These are phyloP conservation scores for Hystrix brachyura DNA, from an alignment of 2,113 vertebrate genomes.

Conservation along the genomic window DNA sequence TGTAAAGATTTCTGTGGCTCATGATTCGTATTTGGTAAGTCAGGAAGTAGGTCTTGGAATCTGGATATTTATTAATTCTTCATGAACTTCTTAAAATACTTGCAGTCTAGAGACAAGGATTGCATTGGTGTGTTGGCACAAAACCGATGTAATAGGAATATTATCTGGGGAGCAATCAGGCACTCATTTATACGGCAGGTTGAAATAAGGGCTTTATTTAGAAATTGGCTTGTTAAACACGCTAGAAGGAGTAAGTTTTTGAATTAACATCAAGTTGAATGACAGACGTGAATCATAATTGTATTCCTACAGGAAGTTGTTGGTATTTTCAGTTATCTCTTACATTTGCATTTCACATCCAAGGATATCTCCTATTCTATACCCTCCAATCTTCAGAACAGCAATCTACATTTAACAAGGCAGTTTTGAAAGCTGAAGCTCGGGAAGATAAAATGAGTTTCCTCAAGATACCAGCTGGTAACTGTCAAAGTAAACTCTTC, in stretches of 20 bases:
- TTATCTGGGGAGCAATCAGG: too few species aligned
- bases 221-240: neutral
- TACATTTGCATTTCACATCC: neutral
- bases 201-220: neutral
- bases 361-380: neutral
- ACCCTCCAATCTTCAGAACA: neutral
- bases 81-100: neutral
- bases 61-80: neutral
- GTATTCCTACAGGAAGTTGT: neutral
- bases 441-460: neutral
- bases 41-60: neutral
- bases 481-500: neutral
- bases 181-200: neutral
- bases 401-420: neutral
- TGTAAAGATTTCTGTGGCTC: neutral
- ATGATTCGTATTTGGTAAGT: neutral
- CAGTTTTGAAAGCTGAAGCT: neutral
- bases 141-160: neutral
- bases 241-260: neutral
- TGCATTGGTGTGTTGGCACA: accelerated
- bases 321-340: neutral
- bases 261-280: neutral
- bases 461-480: neutral
- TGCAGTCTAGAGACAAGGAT: neutral
- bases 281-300: neutral